Evolutionary conservation across 2,797 vertebrate genomes (phyloP), one percentile per base, ranked within the genome.

Genomic region (Centropyge bicolor): DNA sequence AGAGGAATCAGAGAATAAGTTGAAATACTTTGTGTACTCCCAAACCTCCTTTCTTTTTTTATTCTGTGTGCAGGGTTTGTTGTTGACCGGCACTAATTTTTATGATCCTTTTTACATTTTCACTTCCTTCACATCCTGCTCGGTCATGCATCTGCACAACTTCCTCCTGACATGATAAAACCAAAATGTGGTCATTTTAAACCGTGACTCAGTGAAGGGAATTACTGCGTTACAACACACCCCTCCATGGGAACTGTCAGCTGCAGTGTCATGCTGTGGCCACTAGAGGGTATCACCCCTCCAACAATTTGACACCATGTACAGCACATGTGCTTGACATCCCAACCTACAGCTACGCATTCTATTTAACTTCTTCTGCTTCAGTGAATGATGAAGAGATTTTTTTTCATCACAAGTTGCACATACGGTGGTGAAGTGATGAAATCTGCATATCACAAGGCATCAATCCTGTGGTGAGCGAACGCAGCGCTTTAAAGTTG

Each of bases 241-340:
- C 8, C 40, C 13, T 60, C 16, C 20, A 13, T 49, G 12, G 8
- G 45, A 38, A 40, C 22, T 5, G 41, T 38, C 5, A 61, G 54
- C 24, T 85, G 81, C 77, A 86, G 80, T 88, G 66, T 68, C 6
- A 41, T 3, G 4, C 24, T 46, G 19, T 49, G 45, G 65, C 88
- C 93, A 91, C 86, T 73, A 88, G 93, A 86, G 88, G 92, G 84
- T 11, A 38, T 31, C 51, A 71, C 46, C 66, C 27, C 7, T 86
- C 74, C 81, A 91, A 57, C 73, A 70, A 66, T 81, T 60, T 9
- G 57, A 55, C 64, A 48, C 14, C 1, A n/a, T 17, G 13, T 14
- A 52, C 48, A 38, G n/a, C 24, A 13, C 4, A 3, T 63, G 41
- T 35, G 40, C 20, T 20, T 16, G 8, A 48, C 19, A 40, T 36